Percentiles rank a stretch among this genome's conserved stretches.
phyloP scores from a whole-genome alignment of 2,888 invertebrate genomes.

The Ischnura elegans region DNA sequence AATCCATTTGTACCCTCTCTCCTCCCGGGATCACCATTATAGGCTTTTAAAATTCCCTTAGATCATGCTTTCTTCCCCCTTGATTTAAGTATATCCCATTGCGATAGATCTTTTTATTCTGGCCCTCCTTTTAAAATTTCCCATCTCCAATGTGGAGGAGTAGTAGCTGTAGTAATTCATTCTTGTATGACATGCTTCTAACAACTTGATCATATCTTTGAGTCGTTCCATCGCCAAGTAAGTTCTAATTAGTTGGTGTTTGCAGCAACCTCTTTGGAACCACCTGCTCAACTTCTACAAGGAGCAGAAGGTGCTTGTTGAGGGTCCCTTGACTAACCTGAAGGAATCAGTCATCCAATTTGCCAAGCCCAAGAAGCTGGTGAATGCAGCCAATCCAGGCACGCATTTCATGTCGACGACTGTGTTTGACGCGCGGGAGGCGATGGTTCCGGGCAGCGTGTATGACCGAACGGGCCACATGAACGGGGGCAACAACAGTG shows the following conservation, averaged over 20 bases:
- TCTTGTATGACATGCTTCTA: too few relatives aligned
- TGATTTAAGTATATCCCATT: too few relatives aligned
- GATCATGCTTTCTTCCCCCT: too few relatives aligned
- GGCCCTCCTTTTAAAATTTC: too few relatives aligned
- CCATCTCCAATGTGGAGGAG: too few relatives aligned
- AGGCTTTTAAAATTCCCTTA: too few relatives aligned
- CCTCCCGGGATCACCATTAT: too few relatives aligned
- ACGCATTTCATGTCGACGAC: slow-evolving; percentile 98
- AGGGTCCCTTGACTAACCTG: slow-evolving; percentile 97
- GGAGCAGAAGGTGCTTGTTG: slow-evolving; percentile 97
- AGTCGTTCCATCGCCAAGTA: too few relatives aligned
- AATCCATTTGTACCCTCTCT: too few relatives aligned
- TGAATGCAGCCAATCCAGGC: slow-evolving; percentile 96
- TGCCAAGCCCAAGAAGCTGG: slow-evolving; percentile 97
- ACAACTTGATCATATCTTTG: too few relatives aligned
- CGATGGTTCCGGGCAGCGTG: slow-evolving; percentile 94
- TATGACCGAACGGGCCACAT: slow-evolving; percentile 87
- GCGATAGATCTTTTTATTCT: too few relatives aligned
- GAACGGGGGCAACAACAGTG: slow-evolving; percentile 74
- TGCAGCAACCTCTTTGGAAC: slow-evolving; percentile 96
- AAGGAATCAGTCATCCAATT: slow-evolving; percentile 98
- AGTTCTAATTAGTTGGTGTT: slow-evolving; percentile 59
- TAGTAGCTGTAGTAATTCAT: too few relatives aligned
- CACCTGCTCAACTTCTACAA: slow-evolving; percentile 98
- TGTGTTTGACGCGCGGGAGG: slow-evolving; percentile 98